Conservation (phyloP, 1,140 invertebrate genomes). For the Rhopalosiphum padi region DNA sequence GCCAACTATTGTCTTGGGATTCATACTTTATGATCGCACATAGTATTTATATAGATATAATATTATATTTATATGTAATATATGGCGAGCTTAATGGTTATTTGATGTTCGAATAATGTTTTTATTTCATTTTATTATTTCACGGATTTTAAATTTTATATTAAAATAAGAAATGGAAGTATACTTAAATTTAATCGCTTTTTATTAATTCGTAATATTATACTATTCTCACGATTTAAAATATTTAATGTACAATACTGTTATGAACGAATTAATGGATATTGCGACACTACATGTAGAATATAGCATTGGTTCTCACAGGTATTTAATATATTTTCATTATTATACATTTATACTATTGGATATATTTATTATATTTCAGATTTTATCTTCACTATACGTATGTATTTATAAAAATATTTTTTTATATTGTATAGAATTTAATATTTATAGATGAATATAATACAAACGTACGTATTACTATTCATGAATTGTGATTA, state of each 20-base stretch:
- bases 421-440: not conserved
- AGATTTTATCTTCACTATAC: not conserved
- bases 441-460: not conserved
- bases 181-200: not conserved
- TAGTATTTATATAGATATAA: not conserved
- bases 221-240: slow-evolving; percentile 32
- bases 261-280: not conserved
- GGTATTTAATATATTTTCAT: not conserved
- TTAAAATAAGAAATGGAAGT: slow-evolving; percentile 12
- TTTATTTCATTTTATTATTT: slow-evolving; percentile 27
- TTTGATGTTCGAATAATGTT: slow-evolving; percentile 19
- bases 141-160: not conserved
- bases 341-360: not conserved
- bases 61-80: not conserved
- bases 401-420: not conserved
- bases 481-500: not conserved
- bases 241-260: not conserved
- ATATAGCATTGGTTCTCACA: not conserved
- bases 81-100: not conserved
- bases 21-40: not conserved
- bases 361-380: not conserved
- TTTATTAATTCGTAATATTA: not conserved
- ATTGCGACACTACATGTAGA: not conserved
- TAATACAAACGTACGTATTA: not conserved
- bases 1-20: not conserved